Base-by-base conservation (phyloP, 2,888 invertebrate species). In the Branchellion lobata region DNA sequence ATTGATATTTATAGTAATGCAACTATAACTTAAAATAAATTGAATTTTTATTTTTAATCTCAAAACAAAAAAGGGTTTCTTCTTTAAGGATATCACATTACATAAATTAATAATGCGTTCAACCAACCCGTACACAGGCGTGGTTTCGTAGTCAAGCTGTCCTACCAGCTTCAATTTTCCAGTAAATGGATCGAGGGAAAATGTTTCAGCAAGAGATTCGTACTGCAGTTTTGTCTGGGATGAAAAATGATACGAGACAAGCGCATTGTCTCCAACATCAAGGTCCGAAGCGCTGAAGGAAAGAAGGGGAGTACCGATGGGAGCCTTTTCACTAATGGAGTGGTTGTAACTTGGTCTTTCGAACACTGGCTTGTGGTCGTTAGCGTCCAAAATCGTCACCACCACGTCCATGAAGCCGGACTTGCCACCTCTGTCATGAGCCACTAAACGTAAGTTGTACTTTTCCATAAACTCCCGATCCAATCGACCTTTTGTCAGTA, bases 321-420 rank as follows among this genome's bases (percentile, higher is more conserved):
- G 81, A 1, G 74, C 61, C 29, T 81, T 83, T 75, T 83, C 83
- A 69, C 96, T 96, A 75, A 97, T 87, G 65, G 93, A 93, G n/a
- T 61, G n/a, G 11, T 53, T 79, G 40, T 80, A 80, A 8, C 36
- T 33, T 29, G 74, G 18, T 51, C 36, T 51, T 51, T 36, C 33
- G 68, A 81, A 81, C 24, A 36, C 47, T 0, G 81, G 81, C 24
- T 53, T 69, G 77, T 81, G 81, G 65, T 81, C 81, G 73, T 81
- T 81, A 3, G 81, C 36, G 40, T 81, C 81, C n/a, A 78, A 53
- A 0, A 81, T 78, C 53, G 24, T 47, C 8, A 81, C 69, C 24
- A 31, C 53, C 29, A 81, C 51, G 24, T 80, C 79, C 18, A 78
- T 33, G 72, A 47, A 51, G 18, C 78, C 80, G 21, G 69, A 68